Evolutionary conservation across 2,888 invertebrate genomes (phyloP), one percentile per base, ranked within the genome.

Genomic region (Pristionchus arcanus): DNA sequence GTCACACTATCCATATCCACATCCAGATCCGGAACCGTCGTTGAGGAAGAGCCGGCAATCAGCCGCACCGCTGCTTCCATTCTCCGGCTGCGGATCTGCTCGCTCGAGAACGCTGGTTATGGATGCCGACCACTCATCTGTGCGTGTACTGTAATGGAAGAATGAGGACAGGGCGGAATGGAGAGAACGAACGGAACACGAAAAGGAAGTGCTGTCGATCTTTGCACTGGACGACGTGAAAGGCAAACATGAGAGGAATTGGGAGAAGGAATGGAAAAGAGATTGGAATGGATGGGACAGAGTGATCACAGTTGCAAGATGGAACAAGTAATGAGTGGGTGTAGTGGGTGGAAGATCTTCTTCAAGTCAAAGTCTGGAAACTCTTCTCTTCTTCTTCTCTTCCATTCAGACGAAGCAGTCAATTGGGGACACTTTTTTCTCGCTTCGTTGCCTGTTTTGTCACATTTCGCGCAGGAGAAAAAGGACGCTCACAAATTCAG

Each of bases 21-120:
- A 28, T 81, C 49, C 53, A 81, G 49, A 81, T 81, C 81, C 53
- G 53, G 81, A 53, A 81, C 81, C 81, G 81, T 81, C 49, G 81
- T 81, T 19, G 81, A n/a, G 13, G 81, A 81, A 15, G 81, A 81
- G 53, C 81, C 81, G 81, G 81, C 81, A 81, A 81, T 81, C 81
- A 81, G 81, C 81, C 81, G 81, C 81, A 81, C 81, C 81, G 81
- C 81, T 11, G 81, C 81, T 81, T 81, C 81, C 81, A 81, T 81
- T 81, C 81, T 81, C 42, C 42, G 77, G n/a, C 21, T 77, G 28
- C 49, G 74, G 81, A 31, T 71, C 34, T 34, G 71, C 15, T 71
- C 31, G 81, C n/a, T 13, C 53, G n/a, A 2, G 81, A 9, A 11
- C 28, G n/a, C 49, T 25, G 42, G n/a, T 42, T 81, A 81, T 81